These are phyloP conservation scores for Periophthalmodon schlosseri DNA, from an alignment of 2,113 vertebrate species.

Conservation along the genomic window DNA sequence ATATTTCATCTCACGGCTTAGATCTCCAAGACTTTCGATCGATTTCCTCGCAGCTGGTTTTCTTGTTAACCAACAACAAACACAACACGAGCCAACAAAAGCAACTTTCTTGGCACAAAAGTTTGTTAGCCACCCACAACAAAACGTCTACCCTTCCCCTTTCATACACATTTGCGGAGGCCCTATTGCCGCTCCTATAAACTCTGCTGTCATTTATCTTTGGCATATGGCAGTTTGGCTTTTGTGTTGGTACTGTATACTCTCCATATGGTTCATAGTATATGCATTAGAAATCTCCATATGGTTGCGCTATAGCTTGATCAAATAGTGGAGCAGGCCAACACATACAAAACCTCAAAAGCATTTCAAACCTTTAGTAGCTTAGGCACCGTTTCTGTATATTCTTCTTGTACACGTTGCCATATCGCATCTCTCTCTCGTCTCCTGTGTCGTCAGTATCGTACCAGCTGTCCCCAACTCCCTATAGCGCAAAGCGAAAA, in stretches of 20 bases:
- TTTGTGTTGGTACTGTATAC: background rate
- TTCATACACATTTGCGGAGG: background rate
- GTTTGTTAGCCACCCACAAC: background rate
- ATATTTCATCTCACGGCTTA: background rate
- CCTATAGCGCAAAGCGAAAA: constrained; percentile 77
- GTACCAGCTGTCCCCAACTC: constrained; percentile 71
- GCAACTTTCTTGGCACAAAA: background rate
- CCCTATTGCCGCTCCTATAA: background rate
- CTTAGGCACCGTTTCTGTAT: background rate
- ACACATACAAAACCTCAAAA: background rate
- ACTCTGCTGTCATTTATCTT: background rate
- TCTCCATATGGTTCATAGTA: background rate
- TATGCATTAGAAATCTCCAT: background rate
- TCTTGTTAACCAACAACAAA: background rate
- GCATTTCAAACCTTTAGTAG: background rate
- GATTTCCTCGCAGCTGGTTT: background rate
- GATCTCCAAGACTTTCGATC: background rate
- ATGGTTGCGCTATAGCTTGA: background rate
- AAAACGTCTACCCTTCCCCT: background rate
- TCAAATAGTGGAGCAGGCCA: constrained; percentile 2
- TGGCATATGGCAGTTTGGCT: background rate
- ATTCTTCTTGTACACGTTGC: constrained; percentile 35
- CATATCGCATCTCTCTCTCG: constrained; percentile 5
- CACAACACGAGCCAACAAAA: background rate
- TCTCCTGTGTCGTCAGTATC: constrained; percentile 27